A percentile compares a stretch with the other conserved stretches of the same genome.
Conservation (phyloP, 1,140 invertebrate species). For the Campoletis sonorensis region DNA sequence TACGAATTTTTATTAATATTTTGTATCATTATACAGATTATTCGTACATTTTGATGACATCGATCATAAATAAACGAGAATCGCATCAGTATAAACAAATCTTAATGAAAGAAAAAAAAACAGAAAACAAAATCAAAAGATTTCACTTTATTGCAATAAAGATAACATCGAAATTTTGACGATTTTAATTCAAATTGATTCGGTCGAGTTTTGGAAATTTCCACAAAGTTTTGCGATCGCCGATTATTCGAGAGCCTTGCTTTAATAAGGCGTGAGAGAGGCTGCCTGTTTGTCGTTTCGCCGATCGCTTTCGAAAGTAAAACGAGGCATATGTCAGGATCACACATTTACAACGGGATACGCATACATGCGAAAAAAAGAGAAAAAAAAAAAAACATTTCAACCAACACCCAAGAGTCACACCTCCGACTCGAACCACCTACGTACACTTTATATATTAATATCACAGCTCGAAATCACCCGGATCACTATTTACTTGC, state of each 20-base stretch:
- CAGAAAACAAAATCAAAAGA: too few relatives aligned
- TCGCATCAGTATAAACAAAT: too few relatives aligned
- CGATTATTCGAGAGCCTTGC: background rate
- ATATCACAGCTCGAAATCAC: slow-evolving; percentile 9
- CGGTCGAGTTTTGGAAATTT: slow-evolving; percentile 21
- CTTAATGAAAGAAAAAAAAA: too few relatives aligned
- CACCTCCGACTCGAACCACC: slow-evolving; percentile 35
- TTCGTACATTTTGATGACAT: too few relatives aligned
- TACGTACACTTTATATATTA: slow-evolving; percentile 25
- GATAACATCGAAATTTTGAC: background rate
- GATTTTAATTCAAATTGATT: slow-evolving; percentile 10
- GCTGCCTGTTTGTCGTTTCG: background rate
- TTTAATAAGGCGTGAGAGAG: background rate
- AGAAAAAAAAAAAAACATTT: background rate
- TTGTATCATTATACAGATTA: too few relatives aligned
- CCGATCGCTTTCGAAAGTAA: slow-evolving; percentile 48
- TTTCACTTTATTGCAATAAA: too few relatives aligned
- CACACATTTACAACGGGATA: background rate
- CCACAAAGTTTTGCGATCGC: background rate
- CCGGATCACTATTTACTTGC: slow-evolving; percentile 28
- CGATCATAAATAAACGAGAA: too few relatives aligned
- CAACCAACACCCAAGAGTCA: slow-evolving; percentile 22
- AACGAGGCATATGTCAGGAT: slow-evolving; percentile 1
- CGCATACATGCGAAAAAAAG: background rate
- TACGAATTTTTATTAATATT: background rate